Evolutionary conservation across 2,113 vertebrate genomes (phyloP).

Genomic region (Sinosuthora webbiana): DNA sequence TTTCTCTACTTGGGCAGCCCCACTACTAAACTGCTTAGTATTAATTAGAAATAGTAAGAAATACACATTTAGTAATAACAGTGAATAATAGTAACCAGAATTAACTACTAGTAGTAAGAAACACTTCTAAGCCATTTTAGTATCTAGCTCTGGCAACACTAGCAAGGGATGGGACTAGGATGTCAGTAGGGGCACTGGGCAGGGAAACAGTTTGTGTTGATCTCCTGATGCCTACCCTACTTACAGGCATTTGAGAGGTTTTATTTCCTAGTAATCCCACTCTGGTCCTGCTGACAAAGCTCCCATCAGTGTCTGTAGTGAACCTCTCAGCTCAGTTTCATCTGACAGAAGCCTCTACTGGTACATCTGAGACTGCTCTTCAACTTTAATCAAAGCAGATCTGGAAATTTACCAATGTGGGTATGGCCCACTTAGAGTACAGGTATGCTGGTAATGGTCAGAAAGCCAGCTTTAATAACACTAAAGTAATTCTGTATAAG

Average conservation of each 20-base stretch:
- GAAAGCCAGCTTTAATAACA: neutral
- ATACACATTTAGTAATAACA: neutral
- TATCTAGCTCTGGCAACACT: neutral
- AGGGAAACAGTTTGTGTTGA: neutral
- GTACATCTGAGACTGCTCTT: neutral
- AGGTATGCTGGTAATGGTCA: neutral
- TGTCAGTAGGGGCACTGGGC: neutral
- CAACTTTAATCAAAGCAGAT: neutral
- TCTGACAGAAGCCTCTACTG: rapidly evolving
- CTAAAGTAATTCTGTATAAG: neutral
- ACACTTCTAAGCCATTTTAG: neutral
- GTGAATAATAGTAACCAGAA: neutral
- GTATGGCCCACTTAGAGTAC: neutral
- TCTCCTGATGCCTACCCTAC: neutral
- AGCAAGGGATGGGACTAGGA: neutral
- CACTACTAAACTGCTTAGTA: neutral
- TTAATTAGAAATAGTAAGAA: neutral
- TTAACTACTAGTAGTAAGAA: neutral
- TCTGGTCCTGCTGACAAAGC: neutral
- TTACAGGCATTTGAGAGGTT: neutral
- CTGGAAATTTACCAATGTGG: neutral
- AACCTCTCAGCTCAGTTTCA: neutral
- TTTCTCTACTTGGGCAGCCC: neutral
- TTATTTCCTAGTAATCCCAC: neutral
- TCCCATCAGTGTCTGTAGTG: neutral